A percentile compares a stretch with the other conserved stretches of the same genome.
Conservation (phyloP, 2,888 invertebrate species). For the Dryomyza anilis region DNA sequence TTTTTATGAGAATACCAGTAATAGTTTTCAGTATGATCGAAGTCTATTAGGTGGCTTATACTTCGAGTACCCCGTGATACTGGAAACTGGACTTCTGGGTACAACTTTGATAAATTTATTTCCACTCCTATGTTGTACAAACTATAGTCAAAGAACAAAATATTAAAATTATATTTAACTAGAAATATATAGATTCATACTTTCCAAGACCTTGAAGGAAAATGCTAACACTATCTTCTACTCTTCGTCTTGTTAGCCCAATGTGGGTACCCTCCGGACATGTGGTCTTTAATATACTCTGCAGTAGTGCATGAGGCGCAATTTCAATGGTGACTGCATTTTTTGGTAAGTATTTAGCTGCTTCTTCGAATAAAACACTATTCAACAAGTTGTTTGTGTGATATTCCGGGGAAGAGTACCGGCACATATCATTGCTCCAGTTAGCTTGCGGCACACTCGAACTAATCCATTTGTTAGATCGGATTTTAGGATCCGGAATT, state of each 20-base stretch:
- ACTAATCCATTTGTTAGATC: slow-evolving; percentile 82
- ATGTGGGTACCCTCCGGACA: slow-evolving; percentile 64
- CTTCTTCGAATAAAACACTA: slow-evolving; percentile 67
- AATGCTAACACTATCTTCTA: slow-evolving; percentile 58
- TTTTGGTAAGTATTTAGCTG: slow-evolving; percentile 65
- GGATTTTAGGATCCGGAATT: slow-evolving; percentile 68
- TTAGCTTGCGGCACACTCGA: slow-evolving; percentile 74
- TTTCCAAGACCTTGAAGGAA: slow-evolving; percentile 60
- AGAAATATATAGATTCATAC: slow-evolving; percentile 48
- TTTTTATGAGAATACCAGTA: slow-evolving; percentile 72
- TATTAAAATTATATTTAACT: slow-evolving; percentile 28
- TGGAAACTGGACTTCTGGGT: slow-evolving; percentile 76
- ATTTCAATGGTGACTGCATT: slow-evolving; percentile 70
- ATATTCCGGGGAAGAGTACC: slow-evolving; percentile 77
- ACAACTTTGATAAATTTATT: slow-evolving; percentile 74
- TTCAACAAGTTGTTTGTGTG: slow-evolving; percentile 81
- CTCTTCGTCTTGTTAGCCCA: slow-evolving; percentile 66
- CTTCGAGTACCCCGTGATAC: slow-evolving; percentile 85
- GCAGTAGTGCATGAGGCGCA: slow-evolving; percentile 71
- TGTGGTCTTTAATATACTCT: slow-evolving; percentile 68
- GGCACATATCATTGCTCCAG: slow-evolving; percentile 72
- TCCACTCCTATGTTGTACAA: slow-evolving; percentile 77
- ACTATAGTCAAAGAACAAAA: slow-evolving; percentile 57
- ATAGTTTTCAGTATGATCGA: slow-evolving; percentile 83
- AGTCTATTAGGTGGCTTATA: slow-evolving; percentile 77